Percentiles rank a stretch among this genome's conserved stretches.
These are phyloP conservation scores for Barbus barbus DNA, from an alignment of 2,113 vertebrate species.

Conservation along the genomic window DNA sequence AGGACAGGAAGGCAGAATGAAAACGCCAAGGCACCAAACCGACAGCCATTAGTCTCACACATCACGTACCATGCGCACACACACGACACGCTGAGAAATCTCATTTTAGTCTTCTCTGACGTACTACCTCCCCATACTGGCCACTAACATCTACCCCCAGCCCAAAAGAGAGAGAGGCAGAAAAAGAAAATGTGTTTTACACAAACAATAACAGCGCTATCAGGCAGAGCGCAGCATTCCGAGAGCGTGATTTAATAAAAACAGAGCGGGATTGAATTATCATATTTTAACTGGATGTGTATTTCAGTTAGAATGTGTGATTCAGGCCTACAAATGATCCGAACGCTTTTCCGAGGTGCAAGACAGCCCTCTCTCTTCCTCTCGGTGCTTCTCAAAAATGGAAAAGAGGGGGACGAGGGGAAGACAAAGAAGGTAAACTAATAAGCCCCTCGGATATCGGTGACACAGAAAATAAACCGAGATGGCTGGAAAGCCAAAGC, in stretches of 20 bases:
- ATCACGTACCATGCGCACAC: constrained; percentile 47
- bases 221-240: constrained; percentile 47
- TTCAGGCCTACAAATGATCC: constrained; percentile 53
- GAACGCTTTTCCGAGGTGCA: constrained; percentile 39
- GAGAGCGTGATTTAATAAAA: constrained; percentile 58
- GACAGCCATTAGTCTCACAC: constrained; percentile 59
- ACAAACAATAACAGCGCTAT: constrained; percentile 57
- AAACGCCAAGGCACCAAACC: constrained; percentile 34
- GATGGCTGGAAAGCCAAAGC: neutral
- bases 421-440: too few species aligned
- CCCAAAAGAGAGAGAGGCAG: constrained; percentile 34
- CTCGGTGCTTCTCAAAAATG: constrained; percentile 27
- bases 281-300: constrained; percentile 60
- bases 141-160: constrained; percentile 26
- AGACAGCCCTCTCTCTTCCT: constrained; percentile 38
- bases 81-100: constrained; percentile 54
- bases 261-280: constrained; percentile 57
- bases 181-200: constrained; percentile 48
- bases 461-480: too few species aligned
- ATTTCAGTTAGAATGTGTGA: constrained; percentile 55
- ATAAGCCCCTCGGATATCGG: too few species aligned
- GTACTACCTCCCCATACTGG: constrained; percentile 10
- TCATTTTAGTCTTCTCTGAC: constrained; percentile 35
- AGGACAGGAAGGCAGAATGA: constrained; percentile 58
- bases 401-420: constrained; percentile 45